phyloP scores from a whole-genome alignment of 1,140 invertebrate genomes.

The Planococcus citri region DNA sequence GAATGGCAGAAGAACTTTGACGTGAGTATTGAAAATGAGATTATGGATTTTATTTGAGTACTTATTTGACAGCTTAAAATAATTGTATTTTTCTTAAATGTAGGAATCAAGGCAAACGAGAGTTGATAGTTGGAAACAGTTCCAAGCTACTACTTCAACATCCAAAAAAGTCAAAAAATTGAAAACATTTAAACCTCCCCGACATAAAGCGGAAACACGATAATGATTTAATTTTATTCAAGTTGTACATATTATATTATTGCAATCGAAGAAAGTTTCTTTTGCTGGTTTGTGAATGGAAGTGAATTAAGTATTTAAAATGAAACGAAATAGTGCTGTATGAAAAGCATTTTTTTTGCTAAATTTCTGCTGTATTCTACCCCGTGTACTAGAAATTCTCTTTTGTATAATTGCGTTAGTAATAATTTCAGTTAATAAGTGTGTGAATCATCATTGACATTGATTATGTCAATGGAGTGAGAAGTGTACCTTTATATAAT shows the following conservation, averaged over 20 bases:
- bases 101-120: constrained; percentile 87
- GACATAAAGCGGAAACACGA: constrained; percentile 90
- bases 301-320: too few species aligned
- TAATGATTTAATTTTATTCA: too few species aligned
- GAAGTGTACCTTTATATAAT: too few species aligned
- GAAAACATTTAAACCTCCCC: constrained; percentile 78
- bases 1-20: constrained; percentile 99
- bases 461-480: too few species aligned
- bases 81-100: constrained; percentile 30
- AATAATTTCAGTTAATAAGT: too few species aligned
- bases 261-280: background rate
- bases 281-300: too few species aligned
- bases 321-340: too few species aligned
- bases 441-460: too few species aligned
- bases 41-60: background rate
- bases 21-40: constrained; percentile 38
- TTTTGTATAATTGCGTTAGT: too few species aligned
- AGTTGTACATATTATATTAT: background rate
- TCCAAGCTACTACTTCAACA: constrained; percentile 59
- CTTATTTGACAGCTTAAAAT: background rate
- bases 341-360: too few species aligned
- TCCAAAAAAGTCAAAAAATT: constrained; percentile 61
- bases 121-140: constrained; percentile 91
- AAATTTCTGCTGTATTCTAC: too few species aligned
- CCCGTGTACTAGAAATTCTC: too few species aligned